Conservation (phyloP, 2,113 vertebrate species). For the Butorides virescens region DNA sequence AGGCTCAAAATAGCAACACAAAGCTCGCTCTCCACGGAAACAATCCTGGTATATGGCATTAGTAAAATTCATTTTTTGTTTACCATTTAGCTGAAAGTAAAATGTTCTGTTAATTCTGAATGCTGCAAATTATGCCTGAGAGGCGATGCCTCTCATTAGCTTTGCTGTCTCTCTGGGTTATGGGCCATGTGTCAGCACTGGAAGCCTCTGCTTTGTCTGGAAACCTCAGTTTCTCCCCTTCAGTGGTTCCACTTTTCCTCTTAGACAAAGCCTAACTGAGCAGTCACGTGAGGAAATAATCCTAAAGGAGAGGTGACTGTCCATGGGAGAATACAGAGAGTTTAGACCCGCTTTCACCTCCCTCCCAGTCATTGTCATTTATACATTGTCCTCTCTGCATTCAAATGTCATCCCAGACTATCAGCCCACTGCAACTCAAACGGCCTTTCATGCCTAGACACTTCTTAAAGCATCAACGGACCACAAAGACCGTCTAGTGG, state of each 20-base stretch:
- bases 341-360: slow-evolving; percentile 48
- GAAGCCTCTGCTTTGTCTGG: slow-evolving; percentile 62
- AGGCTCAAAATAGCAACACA: slow-evolving; percentile 17
- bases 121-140: not conserved
- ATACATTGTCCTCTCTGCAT: slow-evolving; percentile 69
- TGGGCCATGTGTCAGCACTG: slow-evolving; percentile 6
- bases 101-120: slow-evolving; percentile 1
- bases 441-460: slow-evolving; percentile 72
- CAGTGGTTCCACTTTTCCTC: slow-evolving; percentile 51
- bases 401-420: slow-evolving; percentile 75
- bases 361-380: slow-evolving; percentile 66
- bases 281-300: slow-evolving; percentile 57
- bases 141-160: slow-evolving; percentile 35
- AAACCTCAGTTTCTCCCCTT: slow-evolving; percentile 49
- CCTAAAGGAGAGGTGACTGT: slow-evolving; percentile 59
- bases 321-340: slow-evolving; percentile 38
- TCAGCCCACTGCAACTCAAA: slow-evolving; percentile 71
- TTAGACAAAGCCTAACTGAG: slow-evolving; percentile 66
- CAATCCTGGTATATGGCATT: not conserved
- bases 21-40: slow-evolving; percentile 19
- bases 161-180: slow-evolving; percentile 57
- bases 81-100: not conserved
- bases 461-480: slow-evolving; percentile 68
- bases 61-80: slow-evolving; percentile 36
- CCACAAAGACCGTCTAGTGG: slow-evolving; percentile 74